Evolutionary conservation across 2,888 invertebrate species (phyloP).

Genomic region (Myopa testacea): DNA sequence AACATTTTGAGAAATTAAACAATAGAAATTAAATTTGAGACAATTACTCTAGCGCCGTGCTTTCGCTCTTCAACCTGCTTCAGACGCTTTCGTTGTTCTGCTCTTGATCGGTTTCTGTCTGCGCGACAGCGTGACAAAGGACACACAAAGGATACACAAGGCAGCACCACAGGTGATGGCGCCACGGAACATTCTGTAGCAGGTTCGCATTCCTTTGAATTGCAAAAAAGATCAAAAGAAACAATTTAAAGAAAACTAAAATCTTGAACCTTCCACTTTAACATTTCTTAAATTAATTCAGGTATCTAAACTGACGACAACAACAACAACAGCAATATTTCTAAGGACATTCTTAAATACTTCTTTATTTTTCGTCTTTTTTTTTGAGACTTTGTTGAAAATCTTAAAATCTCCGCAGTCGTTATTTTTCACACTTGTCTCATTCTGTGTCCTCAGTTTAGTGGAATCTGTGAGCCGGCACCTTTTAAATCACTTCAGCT

Average conservation of each 20-base stretch:
- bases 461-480: no score
- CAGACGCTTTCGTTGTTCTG: background rate
- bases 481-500: no score
- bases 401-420: constrained; percentile 12
- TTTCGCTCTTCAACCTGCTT: constrained; percentile 6
- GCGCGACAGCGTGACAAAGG: constrained; percentile 7
- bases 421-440: constrained; percentile 42
- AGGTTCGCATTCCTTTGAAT: background rate
- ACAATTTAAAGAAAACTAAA: no score
- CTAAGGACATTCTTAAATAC: no score
- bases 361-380: background rate
- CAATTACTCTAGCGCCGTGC: background rate
- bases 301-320: no score
- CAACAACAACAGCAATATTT: no score
- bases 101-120: background rate
- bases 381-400: background rate
- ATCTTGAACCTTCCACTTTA: no score
- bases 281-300: no score
- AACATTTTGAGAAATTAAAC: background rate
- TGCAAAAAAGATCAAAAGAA: background rate
- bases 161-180: constrained; percentile 40
- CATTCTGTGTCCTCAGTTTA: background rate
- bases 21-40: background rate
- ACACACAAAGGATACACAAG: constrained; percentile 27
- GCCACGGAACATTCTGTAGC: constrained; percentile 16